Percentiles rank a stretch among this genome's conserved stretches.
Evolutionary conservation across 1,140 invertebrate species (phyloP).

Genomic region (Drosophila ambigua): DNA sequence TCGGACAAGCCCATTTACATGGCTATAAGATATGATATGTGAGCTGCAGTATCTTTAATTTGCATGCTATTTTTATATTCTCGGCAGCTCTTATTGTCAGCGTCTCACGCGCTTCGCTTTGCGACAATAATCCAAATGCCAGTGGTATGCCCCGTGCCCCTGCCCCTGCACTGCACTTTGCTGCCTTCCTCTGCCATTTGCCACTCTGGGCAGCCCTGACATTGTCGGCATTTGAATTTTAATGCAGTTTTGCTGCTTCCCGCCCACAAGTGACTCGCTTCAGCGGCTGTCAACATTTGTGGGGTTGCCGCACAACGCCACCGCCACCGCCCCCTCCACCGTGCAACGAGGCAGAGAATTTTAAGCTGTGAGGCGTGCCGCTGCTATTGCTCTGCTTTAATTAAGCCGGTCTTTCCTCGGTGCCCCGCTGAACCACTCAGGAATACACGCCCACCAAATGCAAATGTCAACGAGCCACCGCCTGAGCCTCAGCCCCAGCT

Average conservation of each 20-base stretch:
- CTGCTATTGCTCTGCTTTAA: conserved; percentile 67
- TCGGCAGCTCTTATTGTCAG: background rate
- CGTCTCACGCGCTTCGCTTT: conserved; percentile 1
- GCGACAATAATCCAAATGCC: conserved; percentile 15
- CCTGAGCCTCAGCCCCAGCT: conserved; percentile 4
- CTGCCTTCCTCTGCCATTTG: background rate
- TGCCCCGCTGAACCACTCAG: background rate
- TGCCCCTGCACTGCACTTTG: background rate
- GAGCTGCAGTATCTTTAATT: no score
- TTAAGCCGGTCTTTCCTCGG: conserved; percentile 50
- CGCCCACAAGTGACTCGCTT: conserved; percentile 38
- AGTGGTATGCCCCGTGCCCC: background rate
- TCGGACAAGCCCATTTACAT: no score
- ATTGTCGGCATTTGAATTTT: conserved; percentile 70
- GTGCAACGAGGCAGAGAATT: conserved; percentile 31
- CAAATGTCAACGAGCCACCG: conserved; percentile 63
- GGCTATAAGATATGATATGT: no score
- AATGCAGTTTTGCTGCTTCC: conserved; percentile 67
- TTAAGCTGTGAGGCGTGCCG: conserved; percentile 64
- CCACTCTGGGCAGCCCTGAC: conserved; percentile 42
- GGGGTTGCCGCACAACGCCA: background rate
- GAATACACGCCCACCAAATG: conserved; percentile 37
- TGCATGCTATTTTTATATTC: background rate
- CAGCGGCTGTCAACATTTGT: conserved; percentile 23
- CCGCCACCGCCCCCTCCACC: no score